These are phyloP conservation scores for Dryoscopus gambensis DNA, from an alignment of 2,113 vertebrate genomes.

Conservation along the genomic window DNA sequence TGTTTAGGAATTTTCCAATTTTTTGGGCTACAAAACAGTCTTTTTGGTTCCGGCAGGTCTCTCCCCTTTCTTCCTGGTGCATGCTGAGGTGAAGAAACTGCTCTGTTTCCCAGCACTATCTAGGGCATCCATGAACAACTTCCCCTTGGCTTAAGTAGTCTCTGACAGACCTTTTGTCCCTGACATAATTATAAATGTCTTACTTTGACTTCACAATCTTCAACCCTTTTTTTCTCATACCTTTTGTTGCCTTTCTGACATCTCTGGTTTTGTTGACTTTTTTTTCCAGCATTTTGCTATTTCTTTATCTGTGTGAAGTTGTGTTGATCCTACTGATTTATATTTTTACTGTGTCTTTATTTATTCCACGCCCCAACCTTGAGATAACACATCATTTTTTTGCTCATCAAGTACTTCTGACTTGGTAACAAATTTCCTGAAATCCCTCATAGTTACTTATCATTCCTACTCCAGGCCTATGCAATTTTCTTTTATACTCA, in stretches of 20 bases:
- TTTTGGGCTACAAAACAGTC: neutral
- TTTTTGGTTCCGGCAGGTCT: neutral
- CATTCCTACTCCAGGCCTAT: neutral
- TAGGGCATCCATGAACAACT: neutral
- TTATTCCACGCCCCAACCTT: neutral
- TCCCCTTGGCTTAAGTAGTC: neutral
- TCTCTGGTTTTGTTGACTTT: neutral
- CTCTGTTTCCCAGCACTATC: neutral
- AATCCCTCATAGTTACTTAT: neutral
- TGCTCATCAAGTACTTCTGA: neutral
- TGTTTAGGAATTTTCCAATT: neutral
- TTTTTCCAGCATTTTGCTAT: neutral
- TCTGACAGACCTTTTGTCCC: constrained; percentile 46
- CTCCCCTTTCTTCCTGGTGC: neutral
- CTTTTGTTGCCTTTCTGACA: neutral
- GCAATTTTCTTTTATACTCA: neutral
- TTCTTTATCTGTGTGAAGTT: neutral
- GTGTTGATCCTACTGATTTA: neutral
- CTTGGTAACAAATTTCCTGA: neutral
- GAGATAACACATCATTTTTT: neutral
- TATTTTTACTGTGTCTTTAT: neutral
- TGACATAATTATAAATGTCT: neutral
- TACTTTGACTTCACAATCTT: neutral
- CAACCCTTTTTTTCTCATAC: neutral
- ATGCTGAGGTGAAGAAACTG: neutral